phyloP scores from a whole-genome alignment of 2,113 vertebrate species.

The Cyanoderma ruficeps region DNA sequence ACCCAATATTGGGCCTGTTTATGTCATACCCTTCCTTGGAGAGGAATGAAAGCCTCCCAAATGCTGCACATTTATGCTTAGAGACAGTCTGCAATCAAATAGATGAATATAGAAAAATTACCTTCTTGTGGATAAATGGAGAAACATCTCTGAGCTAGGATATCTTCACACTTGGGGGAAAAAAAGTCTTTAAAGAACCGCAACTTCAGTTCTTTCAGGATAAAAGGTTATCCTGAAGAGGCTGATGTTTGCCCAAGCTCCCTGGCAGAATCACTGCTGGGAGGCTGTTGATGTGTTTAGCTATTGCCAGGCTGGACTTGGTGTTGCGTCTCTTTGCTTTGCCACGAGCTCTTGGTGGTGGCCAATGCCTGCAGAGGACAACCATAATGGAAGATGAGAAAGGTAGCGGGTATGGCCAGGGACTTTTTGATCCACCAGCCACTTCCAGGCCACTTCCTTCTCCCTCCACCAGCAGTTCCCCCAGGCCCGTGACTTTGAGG shows the following conservation, averaged over 20 bases:
- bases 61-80: neutral
- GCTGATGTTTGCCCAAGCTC: neutral
- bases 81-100: neutral
- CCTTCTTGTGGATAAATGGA: neutral
- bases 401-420: neutral
- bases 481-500: neutral
- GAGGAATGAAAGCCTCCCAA: neutral
- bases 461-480: neutral
- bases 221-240: neutral
- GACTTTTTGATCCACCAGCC: neutral
- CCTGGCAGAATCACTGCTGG: neutral
- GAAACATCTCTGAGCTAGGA: neutral
- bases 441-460: neutral
- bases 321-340: neutral
- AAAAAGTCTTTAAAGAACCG: neutral
- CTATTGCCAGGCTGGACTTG: neutral
- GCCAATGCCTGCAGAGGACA: neutral
- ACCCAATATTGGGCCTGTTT: rapidly evolving
- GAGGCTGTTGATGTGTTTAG: neutral
- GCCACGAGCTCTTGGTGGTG: neutral
- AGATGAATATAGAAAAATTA: neutral
- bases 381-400: neutral
- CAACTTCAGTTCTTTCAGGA: neutral
- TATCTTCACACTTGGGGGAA: neutral
- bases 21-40: neutral